Conservation (phyloP, 2,113 vertebrate genomes). For the Myiozetetes cayanensis region DNA sequence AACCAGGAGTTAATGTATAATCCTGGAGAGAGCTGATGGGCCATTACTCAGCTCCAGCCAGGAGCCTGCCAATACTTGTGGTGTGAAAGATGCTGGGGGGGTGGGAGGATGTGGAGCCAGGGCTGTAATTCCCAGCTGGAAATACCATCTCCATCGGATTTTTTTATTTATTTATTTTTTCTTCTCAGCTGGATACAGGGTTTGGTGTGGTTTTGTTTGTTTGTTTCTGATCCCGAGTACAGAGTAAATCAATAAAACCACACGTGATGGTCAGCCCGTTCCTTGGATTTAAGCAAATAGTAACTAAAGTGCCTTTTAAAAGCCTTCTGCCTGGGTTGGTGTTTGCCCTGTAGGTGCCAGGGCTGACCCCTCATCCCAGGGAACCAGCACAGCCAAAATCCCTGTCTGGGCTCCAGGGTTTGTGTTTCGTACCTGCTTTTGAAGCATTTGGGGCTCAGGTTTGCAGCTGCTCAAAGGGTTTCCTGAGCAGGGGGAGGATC, state of each 20-base stretch:
- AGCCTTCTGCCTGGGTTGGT: background rate
- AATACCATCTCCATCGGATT: background rate
- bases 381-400: accelerated
- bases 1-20: background rate
- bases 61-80: background rate
- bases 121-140: background rate
- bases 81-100: accelerated
- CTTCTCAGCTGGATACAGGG: background rate
- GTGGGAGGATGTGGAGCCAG: background rate
- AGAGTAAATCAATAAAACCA: background rate
- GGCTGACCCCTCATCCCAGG: background rate
- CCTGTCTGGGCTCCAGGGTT: background rate
- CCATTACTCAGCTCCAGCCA: background rate
- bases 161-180: background rate
- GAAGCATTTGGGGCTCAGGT: background rate
- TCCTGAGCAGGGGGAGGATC: background rate
- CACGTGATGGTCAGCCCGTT: background rate
- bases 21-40: background rate
- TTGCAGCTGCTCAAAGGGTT: accelerated
- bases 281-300: background rate
- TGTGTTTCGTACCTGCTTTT: accelerated
- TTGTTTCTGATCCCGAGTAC: background rate
- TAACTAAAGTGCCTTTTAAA: background rate
- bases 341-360: accelerated
- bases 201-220: background rate